Evolutionary conservation across 2,797 vertebrate genomes (phyloP).

Genomic region (Cygnus olor): DNA sequence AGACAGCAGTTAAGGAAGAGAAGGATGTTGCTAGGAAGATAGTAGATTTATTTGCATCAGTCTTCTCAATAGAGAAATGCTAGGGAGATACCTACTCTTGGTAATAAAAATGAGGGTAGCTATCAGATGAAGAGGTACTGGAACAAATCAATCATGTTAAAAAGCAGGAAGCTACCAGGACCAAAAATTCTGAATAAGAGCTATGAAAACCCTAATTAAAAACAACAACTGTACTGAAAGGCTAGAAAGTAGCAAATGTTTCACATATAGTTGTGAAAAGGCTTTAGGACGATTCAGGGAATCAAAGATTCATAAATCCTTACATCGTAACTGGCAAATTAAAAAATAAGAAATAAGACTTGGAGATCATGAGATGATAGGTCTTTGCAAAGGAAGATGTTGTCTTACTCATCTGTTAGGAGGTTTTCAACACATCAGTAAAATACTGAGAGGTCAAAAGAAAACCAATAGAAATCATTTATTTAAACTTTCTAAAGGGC

Average conservation of each 20-base stretch:
- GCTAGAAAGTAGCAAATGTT: slow-evolving; percentile 6
- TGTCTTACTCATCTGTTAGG: background rate
- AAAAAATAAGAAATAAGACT: slow-evolving; percentile 22
- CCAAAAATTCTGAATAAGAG: background rate
- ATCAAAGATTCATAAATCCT: slow-evolving; percentile 19
- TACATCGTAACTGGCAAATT: slow-evolving; percentile 17
- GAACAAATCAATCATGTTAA: slow-evolving; percentile 62
- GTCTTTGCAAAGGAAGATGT: background rate
- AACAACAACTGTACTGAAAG: slow-evolving; percentile 29
- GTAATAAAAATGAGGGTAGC: slow-evolving; percentile 60
- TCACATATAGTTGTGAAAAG: background rate
- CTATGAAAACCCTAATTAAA: slow-evolving; percentile 34
- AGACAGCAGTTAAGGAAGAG: slow-evolving; percentile 32
- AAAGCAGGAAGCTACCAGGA: slow-evolving; percentile 21
- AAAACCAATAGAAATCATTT: background rate
- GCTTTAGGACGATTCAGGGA: background rate
- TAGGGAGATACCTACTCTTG: slow-evolving; percentile 12
- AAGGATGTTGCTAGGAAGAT: background rate
- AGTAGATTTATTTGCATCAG: slow-evolving; percentile 56
- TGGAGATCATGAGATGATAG: background rate
- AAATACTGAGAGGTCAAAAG: background rate
- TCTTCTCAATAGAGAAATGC: slow-evolving; percentile 16
- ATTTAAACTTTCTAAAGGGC: background rate
- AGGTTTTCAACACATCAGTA: background rate
- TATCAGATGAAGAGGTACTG: slow-evolving; percentile 54